These are phyloP conservation scores for Melanerpes aurifrons DNA, from an alignment of 2,113 vertebrate species.

Conservation along the genomic window DNA sequence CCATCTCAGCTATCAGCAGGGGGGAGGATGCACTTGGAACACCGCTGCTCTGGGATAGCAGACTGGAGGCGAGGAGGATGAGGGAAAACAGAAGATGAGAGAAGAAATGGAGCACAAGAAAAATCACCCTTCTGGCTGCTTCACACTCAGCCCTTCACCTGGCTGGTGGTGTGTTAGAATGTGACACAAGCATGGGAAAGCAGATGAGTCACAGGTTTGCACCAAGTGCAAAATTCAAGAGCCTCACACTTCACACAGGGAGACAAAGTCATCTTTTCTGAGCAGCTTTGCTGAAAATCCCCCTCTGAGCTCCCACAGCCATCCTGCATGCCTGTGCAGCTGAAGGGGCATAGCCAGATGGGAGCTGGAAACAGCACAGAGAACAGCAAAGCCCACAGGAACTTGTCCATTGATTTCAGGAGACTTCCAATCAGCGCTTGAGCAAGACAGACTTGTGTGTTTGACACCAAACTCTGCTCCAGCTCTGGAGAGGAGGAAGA, in stretches of 20 bases:
- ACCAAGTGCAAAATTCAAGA: not conserved
- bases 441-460: not conserved
- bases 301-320: not conserved
- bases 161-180: accelerated
- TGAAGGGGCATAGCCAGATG: not conserved
- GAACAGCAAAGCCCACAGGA: not conserved
- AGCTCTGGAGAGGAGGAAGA: not conserved
- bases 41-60: accelerated
- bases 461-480: not conserved
- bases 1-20: not conserved
- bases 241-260: not conserved
- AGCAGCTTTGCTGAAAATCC: not conserved
- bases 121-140: accelerated
- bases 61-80: not conserved
- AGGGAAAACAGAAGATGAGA: not conserved
- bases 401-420: not conserved
- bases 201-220: not conserved
- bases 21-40: not conserved
- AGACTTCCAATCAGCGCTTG: not conserved
- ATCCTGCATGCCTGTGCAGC: accelerated
- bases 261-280: not conserved
- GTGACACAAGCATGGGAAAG: not conserved
- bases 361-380: not conserved
- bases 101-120: not conserved
- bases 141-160: accelerated